Percentiles rank a stretch among this genome's conserved stretches.
phyloP scores from a whole-genome alignment of 2,113 vertebrate species.

The Corythaeola cristata region DNA sequence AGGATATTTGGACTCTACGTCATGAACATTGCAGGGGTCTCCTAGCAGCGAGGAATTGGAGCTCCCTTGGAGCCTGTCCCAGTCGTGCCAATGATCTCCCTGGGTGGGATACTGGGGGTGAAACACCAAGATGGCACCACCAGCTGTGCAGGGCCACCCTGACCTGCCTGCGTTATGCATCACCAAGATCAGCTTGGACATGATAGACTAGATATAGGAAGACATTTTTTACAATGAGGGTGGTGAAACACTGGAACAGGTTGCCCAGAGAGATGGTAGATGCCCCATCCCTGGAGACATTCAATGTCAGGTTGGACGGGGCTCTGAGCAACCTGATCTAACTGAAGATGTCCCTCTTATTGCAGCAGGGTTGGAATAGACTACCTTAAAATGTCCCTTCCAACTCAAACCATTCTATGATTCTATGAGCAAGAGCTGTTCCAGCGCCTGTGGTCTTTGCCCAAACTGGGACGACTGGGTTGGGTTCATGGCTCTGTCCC shows the following conservation, averaged over 20 bases:
- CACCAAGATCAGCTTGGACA: not conserved
- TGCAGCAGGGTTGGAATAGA: not conserved
- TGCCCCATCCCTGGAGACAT: not conserved
- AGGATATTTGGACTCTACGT: not conserved
- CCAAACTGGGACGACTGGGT: not conserved
- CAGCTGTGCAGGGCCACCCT: not conserved
- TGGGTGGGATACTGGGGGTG: fast-evolving
- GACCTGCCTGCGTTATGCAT: not conserved
- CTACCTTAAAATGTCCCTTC: not conserved
- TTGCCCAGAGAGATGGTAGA: not conserved
- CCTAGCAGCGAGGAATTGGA: not conserved
- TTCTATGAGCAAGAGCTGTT: not conserved
- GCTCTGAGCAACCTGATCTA: not conserved
- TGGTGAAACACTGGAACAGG: not conserved
- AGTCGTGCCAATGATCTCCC: not conserved
- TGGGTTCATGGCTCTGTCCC: not conserved
- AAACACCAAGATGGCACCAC: not conserved
- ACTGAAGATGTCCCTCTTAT: not conserved
- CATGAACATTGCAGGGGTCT: fast-evolving
- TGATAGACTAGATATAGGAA: fast-evolving
- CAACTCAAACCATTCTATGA: not conserved
- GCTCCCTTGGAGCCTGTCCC: not conserved
- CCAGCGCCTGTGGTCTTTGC: not conserved
- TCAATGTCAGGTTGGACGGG: not conserved
- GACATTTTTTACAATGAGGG: fast-evolving